phyloP scores from a whole-genome alignment of 2,888 invertebrate species.

The Polymixis lichenea region DNA sequence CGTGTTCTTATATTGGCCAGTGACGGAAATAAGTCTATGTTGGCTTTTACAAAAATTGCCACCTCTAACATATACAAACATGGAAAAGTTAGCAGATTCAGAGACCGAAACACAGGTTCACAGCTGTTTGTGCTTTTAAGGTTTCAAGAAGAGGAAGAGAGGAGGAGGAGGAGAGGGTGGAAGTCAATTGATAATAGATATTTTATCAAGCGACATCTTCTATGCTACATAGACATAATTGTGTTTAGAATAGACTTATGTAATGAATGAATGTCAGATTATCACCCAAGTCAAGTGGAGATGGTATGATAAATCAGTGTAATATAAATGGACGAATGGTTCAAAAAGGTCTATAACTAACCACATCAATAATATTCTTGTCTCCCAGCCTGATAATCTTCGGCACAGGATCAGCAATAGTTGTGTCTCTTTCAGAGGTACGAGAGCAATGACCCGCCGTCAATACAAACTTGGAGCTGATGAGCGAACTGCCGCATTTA shows the following conservation, averaged over 20 bases:
- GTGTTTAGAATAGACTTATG: too few species aligned
- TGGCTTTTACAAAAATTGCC: too few species aligned
- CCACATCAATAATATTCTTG: constrained; percentile 71
- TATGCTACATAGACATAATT: background rate
- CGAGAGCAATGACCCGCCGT: constrained; percentile 93
- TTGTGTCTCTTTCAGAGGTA: constrained; percentile 69
- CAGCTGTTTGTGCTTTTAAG: too few species aligned
- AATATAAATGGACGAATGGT: background rate
- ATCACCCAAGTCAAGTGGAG: background rate
- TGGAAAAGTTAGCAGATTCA: too few species aligned
- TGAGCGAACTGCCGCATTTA: constrained; percentile 92
- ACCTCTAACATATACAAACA: too few species aligned
- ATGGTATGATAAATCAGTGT: background rate
- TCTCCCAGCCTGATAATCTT: constrained; percentile 79
- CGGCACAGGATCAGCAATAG: constrained; percentile 71
- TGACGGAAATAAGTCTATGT: too few species aligned
- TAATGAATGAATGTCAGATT: background rate
- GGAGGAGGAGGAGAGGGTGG: too few species aligned
- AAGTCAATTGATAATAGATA: background rate
- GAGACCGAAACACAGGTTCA: too few species aligned
- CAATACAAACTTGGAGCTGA: constrained; percentile 91
- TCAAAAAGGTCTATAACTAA: background rate
- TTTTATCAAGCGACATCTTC: background rate
- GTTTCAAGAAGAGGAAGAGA: too few species aligned
- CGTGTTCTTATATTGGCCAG: too few species aligned